Base-by-base conservation (phyloP, 1,140 invertebrate genomes). In the Ganaspis sp. region DNA sequence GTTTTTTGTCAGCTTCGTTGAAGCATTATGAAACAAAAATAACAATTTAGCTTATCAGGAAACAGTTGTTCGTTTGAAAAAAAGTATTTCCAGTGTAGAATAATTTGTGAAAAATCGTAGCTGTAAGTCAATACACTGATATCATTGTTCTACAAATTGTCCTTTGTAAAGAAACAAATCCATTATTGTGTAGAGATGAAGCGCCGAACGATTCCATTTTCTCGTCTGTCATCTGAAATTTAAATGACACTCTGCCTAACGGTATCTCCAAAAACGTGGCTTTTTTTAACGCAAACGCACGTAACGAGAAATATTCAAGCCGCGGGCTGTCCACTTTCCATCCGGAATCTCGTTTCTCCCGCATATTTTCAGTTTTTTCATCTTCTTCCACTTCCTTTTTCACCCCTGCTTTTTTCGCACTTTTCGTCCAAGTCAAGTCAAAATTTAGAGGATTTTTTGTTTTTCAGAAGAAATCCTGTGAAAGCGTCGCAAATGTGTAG, bases 151-250 rank as follows among this genome's bases (percentile, higher is more conserved):
- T n/a, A 49, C 1, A 49, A n/a, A 17, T 49, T 49, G 17, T 49
- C 45, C 45, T 49, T 49, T 49, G 45, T 49, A 49, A 49, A 49
- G 45, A 49, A 49, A 49, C 45, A 49, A 49, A 49, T 49, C 45
- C 45, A 49, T 49, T 49, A 49, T 49, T 49, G 45, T 45, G 15
- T 45, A 45, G 11, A 49, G n/a, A 49, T 17, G 45, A 49, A 49
- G 45, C 45, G 45, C 45, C 15, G 8, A n/a, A 6, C 45, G 45
- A 49, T 49, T 49, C n/a, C 45, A 49, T 49, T 49, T 49, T 49
- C 45, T 49, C 45, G 45, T 49, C 45, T n/a, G 45, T 49, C 45
- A 49, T 49, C 45, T 49, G 45, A 49, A 49, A 49, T 49, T 49
- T 49, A 49, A 49, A 49, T 49, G 45, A 49, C 45, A 49, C 45